Base-by-base conservation (phyloP, 2,113 vertebrate species). In the Protomyctophum bolini region DNA sequence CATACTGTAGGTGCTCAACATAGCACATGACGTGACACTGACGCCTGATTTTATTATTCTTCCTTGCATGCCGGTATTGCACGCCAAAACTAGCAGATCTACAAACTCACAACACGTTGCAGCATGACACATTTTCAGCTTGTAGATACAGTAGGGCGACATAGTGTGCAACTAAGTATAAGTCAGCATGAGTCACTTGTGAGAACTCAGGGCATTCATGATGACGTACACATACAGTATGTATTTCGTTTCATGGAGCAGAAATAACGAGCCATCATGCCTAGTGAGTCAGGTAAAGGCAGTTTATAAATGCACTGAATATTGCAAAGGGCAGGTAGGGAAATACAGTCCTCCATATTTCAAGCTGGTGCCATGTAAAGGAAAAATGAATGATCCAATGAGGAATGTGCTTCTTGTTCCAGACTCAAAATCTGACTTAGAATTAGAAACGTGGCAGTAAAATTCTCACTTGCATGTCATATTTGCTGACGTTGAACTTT, bases 181-280 rank as follows among this genome's bases (percentile, higher is more conserved):
- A 41, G 5, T 41, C 33, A 41, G 33, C 33, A 41, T 41, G 33
- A 41, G 33, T 41, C 33, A 41, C 33, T 75, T 72, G 1, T 1
- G 45, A 72, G 81, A 66, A 75, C 67, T 64, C 0, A 1, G 62
- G 59, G 72, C 60, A 33, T 58, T 79, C 47, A 65, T 1, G 0
- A 58, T 66, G 76, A 84, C 59, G 73, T 70, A 0, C 3, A 41
- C 33, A 41, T 6, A 41, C 33, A 41, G 66, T 73, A 61, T 75
- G 33, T 71, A 81, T 82, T 69, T 72, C 73, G 74, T 84, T 73
- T 64, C 52, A 77, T 0, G 6, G 41, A 55, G 68, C 65, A 79
- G 68, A 82, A 85, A 86, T 59, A 79, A 81, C 62, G 87, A 80
- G 82, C 68, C 78, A 81, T 73, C 66, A 14, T 0, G 2, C 15